phyloP scores from a whole-genome alignment of 1,140 invertebrate species.

The Oryctes rhinoceros region DNA sequence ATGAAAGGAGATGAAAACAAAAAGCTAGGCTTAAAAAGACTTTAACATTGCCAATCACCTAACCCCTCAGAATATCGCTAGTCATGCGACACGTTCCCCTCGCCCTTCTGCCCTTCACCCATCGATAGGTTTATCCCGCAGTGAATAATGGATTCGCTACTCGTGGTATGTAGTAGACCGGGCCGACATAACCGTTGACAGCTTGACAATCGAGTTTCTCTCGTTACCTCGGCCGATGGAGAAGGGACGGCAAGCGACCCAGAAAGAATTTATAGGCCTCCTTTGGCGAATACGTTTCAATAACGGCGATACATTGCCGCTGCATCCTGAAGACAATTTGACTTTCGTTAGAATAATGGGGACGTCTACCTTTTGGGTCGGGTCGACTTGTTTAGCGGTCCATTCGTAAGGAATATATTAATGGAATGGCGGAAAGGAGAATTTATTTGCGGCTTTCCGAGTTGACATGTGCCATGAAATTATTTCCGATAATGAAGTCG shows the following conservation, averaged over 20 bases:
- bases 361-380: neutral
- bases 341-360: constrained; percentile 1
- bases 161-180: neutral
- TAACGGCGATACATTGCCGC: neutral
- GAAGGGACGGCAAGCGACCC: neutral
- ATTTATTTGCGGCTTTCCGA: neutral
- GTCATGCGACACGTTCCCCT: too few species aligned
- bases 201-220: neutral
- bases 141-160: neutral
- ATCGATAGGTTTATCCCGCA: neutral
- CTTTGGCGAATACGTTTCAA: constrained; percentile 6
- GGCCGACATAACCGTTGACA: constrained; percentile 7
- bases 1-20: too few species aligned
- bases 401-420: neutral
- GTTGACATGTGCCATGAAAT: too few species aligned
- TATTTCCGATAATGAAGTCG: too few species aligned
- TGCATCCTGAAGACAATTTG: neutral
- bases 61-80: too few species aligned
- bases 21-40: too few species aligned
- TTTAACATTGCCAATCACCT: too few species aligned
- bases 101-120: too few species aligned
- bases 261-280: neutral
- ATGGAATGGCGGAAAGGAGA: neutral
- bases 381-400: neutral
- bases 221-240: neutral